These are phyloP conservation scores for Achlya flavicornis DNA, from an alignment of 2,888 invertebrate species.

Conservation along the genomic window DNA sequence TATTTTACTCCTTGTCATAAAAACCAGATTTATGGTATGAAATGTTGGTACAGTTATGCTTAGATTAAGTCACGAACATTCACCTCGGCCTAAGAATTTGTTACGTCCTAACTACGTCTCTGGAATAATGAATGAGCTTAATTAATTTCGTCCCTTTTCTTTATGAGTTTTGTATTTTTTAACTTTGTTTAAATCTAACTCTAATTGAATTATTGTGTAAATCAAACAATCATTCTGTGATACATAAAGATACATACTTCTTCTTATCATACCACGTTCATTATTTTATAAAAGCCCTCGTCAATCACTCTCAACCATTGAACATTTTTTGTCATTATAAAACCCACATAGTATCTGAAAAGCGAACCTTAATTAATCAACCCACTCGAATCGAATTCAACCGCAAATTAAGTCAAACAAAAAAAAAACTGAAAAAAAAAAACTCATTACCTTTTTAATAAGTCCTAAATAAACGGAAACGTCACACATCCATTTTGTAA, in stretches of 20 bases:
- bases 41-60: constrained; percentile 6
- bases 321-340: not conserved
- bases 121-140: constrained; percentile 3
- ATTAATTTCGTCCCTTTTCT: not conserved
- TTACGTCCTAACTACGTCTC: not conserved
- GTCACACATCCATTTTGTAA: constrained; percentile 8
- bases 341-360: constrained; percentile 1
- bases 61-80: constrained; percentile 7
- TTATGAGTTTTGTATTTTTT: not conserved
- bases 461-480: constrained; percentile 1
- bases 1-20: constrained; percentile 8
- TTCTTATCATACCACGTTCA: not conserved
- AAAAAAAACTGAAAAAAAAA: not conserved
- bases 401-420: not conserved
- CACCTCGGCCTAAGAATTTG: constrained; percentile 3
- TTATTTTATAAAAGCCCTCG: not conserved
- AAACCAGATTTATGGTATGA: constrained; percentile 9
- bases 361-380: constrained; percentile 4
- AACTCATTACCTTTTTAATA: constrained; percentile 4
- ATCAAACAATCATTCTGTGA: not conserved
- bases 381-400: constrained; percentile 7
- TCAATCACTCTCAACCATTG: not conserved
- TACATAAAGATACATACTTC: not conserved
- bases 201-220: not conserved
- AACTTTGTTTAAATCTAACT: not conserved